Evolutionary conservation across 1,140 invertebrate genomes (phyloP), one percentile per base, ranked within the genome.

Genomic region (Papilio xuthus): DNA sequence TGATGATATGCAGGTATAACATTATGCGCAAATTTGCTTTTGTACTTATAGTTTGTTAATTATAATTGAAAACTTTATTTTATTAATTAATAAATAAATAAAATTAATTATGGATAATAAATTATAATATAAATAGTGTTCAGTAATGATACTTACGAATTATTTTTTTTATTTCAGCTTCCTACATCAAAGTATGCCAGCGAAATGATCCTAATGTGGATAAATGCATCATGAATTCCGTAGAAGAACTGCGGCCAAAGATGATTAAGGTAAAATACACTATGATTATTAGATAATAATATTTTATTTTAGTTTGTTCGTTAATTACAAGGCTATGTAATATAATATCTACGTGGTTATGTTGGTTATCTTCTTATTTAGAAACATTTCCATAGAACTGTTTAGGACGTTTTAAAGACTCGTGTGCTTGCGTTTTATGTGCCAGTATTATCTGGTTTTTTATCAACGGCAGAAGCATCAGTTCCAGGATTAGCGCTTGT

Each of bases 171-270:
- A 42, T 83, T 84, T 53, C 92, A 97, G 96, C 96, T 20, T 89
- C 95, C 12, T 96, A 96, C 84, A 96, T 97, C 79, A 95, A 96
- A 83, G 87, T 96, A 56, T 97, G 96, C 83, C 95, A 95, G 83
- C 94, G 95, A 79, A 94, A 91, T 69, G 95, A 96, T 86, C 95
- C 96, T 0, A 91, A 96, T 12, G 93, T 96, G 47, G 94, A 95
- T 82, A 92, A 93, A 78, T 97, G 96, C 84, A 96, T 97, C 74
- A 94, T 94, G 60, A 95, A 96, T 75, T 95, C 96, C 0, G 95
- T 96, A 7, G 95, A 96, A 47, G 89, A 94, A 28, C 85, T 97
- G 4, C 93, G 95, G 76, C 94, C 94, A 0, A 95, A 96, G 86
- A 93, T 97, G 70, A 89, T 92, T 7, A 86, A 93, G 89, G 94